Conservation (phyloP, 1,140 invertebrate species). For the Sycophila sp. region DNA sequence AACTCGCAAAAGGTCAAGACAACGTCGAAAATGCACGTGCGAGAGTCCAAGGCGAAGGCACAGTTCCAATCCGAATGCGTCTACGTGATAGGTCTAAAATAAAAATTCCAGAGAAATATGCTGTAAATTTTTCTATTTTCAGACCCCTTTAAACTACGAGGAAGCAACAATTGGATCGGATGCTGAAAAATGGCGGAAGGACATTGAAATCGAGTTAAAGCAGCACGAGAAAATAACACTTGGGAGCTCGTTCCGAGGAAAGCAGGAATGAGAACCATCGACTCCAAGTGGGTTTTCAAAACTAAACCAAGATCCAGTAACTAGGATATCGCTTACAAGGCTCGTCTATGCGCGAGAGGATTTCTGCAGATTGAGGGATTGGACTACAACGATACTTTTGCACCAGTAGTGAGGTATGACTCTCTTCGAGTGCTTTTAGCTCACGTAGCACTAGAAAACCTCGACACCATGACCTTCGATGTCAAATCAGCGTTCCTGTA, state of each 20-base stretch:
- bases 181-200: not conserved
- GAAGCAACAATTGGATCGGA: slow-evolving; percentile 7
- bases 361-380: not conserved
- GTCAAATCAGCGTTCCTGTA: not conserved
- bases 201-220: slow-evolving; percentile 43
- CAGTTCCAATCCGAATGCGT: not conserved
- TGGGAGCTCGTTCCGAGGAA: not conserved
- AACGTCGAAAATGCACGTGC: not conserved
- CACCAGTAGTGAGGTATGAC: not conserved
- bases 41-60: not conserved
- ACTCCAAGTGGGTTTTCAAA: slow-evolving; percentile 2
- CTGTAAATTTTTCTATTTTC: not conserved
- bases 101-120: not conserved
- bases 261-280: not conserved
- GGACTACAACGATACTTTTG: too few species aligned
- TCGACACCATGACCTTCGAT: not conserved
- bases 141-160: not conserved
- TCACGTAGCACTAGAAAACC: not conserved
- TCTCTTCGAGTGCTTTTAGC: not conserved
- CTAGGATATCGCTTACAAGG: slow-evolving; percentile 40
- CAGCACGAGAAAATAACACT: slow-evolving; percentile 1
- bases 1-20: not conserved
- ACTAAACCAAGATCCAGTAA: not conserved
- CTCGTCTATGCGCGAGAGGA: not conserved
- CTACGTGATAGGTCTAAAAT: not conserved